A percentile compares a stretch with the other conserved stretches of the same genome.
Evolutionary conservation across 2,888 invertebrate species (phyloP).

Genomic region (Pocota personata): DNA sequence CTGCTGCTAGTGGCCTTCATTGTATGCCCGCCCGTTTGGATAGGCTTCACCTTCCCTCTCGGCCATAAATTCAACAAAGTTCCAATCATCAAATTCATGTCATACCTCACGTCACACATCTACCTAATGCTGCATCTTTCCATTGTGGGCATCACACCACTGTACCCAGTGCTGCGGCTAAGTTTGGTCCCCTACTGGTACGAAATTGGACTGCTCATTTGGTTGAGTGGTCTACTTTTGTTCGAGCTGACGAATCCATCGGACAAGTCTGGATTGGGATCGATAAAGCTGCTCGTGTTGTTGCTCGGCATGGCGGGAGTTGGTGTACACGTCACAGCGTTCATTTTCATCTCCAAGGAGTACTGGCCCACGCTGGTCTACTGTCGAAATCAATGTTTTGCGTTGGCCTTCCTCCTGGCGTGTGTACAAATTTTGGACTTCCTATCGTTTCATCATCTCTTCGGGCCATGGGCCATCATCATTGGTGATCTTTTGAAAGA

Average conservation of each 20-base stretch:
- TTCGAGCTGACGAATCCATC: slow-evolving; percentile 99
- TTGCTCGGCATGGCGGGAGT: slow-evolving; percentile 95
- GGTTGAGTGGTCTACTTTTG: slow-evolving; percentile 96
- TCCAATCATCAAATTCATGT: slow-evolving; percentile 99
- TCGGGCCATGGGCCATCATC: slow-evolving; percentile 99
- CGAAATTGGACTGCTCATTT: slow-evolving; percentile 97
- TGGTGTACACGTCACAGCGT: slow-evolving; percentile 92
- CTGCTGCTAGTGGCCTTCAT: slow-evolving; percentile 96
- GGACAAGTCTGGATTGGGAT: slow-evolving; percentile 98
- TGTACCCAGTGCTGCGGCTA: slow-evolving; percentile 91
- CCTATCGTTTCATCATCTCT: slow-evolving; percentile 98
- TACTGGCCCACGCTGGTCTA: slow-evolving; percentile 95
- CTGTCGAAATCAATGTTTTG: slow-evolving; percentile 98
- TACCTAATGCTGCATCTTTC: slow-evolving; percentile 97
- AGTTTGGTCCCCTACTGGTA: slow-evolving; percentile 96
- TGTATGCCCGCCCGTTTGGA: slow-evolving; percentile 97
- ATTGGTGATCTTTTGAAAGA: slow-evolving; percentile 98
- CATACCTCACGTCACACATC: slow-evolving; percentile 98
- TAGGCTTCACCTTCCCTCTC: slow-evolving; percentile 96
- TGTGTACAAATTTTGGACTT: slow-evolving; percentile 99
- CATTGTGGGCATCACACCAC: slow-evolving; percentile 94
- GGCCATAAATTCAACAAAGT: slow-evolving; percentile 98
- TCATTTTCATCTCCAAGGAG: slow-evolving; percentile 86
- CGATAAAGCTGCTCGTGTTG: slow-evolving; percentile 94
- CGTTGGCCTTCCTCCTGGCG: slow-evolving; percentile 95